Evolutionary conservation across 2,888 invertebrate genomes (phyloP).

Genomic region (Lepetodrilus schrolli): DNA sequence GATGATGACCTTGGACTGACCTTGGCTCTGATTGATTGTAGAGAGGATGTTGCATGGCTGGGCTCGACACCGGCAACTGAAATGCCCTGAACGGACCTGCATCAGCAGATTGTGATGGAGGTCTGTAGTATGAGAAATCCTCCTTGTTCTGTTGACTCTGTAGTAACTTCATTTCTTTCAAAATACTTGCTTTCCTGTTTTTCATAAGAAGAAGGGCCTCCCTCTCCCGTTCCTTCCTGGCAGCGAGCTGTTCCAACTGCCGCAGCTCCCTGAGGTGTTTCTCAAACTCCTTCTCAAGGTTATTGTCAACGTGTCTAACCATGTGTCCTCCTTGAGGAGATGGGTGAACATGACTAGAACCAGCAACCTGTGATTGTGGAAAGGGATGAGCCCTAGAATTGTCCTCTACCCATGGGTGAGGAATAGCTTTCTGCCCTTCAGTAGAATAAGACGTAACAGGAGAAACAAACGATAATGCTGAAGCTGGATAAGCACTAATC

Average conservation of each 20-base stretch:
- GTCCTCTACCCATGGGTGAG: not conserved
- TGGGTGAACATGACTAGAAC: not conserved
- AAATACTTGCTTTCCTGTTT: conserved; percentile 1
- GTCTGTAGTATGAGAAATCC: no score
- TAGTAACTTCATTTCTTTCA: conserved; percentile 11
- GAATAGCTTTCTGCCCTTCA: not conserved
- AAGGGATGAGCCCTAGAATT: not conserved
- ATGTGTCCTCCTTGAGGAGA: not conserved
- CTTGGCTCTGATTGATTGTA: no score
- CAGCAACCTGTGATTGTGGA: no score
- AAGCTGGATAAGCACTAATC: not conserved
- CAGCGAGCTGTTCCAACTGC: conserved; percentile 51
- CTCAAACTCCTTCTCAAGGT: conserved; percentile 44
- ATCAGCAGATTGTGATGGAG: no score
- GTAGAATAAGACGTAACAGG: no score
- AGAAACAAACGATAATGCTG: no score
- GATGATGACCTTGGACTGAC: no score
- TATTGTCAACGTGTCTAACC: not conserved
- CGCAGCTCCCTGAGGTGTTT: conserved; percentile 54
- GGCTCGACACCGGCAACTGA: no score
- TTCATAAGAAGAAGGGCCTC: conserved; percentile 34
- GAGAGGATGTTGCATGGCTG: no score
- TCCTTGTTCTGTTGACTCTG: not conserved
- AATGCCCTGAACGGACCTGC: no score
- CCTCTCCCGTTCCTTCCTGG: conserved; percentile 54